phyloP scores from a whole-genome alignment of 1,140 invertebrate genomes.

The Drosophila watanabei region DNA sequence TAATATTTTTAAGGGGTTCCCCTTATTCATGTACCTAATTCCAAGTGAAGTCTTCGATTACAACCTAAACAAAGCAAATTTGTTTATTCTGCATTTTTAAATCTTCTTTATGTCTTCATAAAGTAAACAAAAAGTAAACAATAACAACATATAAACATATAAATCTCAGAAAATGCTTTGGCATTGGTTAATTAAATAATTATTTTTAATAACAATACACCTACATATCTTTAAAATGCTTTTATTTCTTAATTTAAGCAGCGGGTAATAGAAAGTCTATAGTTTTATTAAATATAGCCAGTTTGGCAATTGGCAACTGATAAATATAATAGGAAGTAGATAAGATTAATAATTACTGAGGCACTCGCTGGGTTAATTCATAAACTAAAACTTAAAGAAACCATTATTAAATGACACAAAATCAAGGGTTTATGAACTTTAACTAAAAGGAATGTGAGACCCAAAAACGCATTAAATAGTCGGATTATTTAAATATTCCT shows the following conservation, averaged over 20 bases:
- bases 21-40: neutral
- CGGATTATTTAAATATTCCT: neutral
- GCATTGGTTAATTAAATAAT: neutral
- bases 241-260: neutral
- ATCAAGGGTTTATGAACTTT: neutral
- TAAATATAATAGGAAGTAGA: slow-evolving; percentile 17
- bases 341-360: slow-evolving; percentile 5
- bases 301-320: slow-evolving; percentile 9
- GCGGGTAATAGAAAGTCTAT: neutral
- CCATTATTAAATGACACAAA: neutral
- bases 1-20: neutral
- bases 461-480: accelerated
- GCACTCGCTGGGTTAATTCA: neutral
- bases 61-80: too few species aligned
- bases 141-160: neutral
- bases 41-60: too few species aligned
- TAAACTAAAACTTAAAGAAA: neutral
- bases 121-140: neutral
- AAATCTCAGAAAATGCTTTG: neutral
- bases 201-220: neutral
- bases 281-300: neutral
- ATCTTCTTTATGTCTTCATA: neutral
- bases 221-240: too few species aligned
- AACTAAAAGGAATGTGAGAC: neutral
- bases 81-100: neutral